phyloP scores from a whole-genome alignment of 2,113 vertebrate species.

The Chaenogobius annularis region DNA sequence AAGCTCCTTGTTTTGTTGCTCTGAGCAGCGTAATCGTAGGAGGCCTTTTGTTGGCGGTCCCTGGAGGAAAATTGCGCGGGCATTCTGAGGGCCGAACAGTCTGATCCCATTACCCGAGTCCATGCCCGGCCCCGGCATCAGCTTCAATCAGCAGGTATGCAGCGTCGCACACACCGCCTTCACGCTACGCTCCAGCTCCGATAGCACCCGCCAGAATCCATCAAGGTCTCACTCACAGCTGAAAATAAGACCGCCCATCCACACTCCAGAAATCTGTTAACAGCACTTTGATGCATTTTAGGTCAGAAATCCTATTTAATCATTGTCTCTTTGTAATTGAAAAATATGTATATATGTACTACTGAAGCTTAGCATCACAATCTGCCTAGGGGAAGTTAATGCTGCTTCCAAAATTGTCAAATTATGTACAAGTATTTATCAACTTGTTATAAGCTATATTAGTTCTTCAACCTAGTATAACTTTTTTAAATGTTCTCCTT shows the following conservation, averaged over 20 bases:
- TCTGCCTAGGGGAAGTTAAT: background rate
- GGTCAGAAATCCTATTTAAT: background rate
- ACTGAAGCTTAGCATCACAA: no score
- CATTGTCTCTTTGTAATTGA: background rate
- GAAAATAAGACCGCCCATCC: conserved; percentile 12
- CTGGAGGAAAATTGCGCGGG: conserved; percentile 60
- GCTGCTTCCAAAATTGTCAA: background rate
- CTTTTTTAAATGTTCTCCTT: no score
- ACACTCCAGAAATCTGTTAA: conserved; percentile 16
- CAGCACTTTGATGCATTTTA: conserved; percentile 7
- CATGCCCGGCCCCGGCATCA: conserved; percentile 54
- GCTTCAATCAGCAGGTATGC: conserved; percentile 63
- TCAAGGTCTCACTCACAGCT: conserved; percentile 18
- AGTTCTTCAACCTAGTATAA: no score
- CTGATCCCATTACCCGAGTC: conserved; percentile 69
- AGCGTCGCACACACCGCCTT: conserved; percentile 30
- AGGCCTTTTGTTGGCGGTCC: conserved; percentile 64
- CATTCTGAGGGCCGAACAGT: conserved; percentile 60
- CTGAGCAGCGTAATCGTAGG: conserved; percentile 62
- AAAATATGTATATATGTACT: background rate
- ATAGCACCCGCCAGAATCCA: conserved; percentile 6
- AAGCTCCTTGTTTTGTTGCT: conserved; percentile 52
- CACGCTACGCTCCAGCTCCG: conserved; percentile 34
- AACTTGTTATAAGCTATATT: no score
- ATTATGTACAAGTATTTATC: background rate